phyloP scores from a whole-genome alignment of 2,113 vertebrate species.

The Lutjanus erythropterus region DNA sequence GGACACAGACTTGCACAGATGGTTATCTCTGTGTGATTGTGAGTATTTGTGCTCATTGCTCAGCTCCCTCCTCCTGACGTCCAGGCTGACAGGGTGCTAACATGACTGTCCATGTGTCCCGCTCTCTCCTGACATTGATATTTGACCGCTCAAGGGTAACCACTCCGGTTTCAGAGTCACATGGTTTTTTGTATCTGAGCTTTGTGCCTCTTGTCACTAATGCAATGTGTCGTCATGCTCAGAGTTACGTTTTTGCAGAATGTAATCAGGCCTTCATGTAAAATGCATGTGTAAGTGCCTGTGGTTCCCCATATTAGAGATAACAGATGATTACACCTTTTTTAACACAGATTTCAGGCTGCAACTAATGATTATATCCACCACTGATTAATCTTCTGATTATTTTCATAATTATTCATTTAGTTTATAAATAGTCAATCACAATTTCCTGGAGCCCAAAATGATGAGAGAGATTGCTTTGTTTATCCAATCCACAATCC shows the following conservation, averaged over 20 bases:
- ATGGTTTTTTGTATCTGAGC: neutral
- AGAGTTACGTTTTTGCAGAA: neutral
- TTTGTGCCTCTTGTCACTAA: slow-evolving; percentile 17
- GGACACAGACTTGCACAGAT: slow-evolving; percentile 51
- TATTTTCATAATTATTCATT: too few species aligned
- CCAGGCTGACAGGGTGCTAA: slow-evolving; percentile 68
- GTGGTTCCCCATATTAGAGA: neutral
- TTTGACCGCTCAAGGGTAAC: slow-evolving; percentile 26
- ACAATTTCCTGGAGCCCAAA: too few species aligned
- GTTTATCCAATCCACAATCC: too few species aligned
- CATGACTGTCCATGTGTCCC: slow-evolving; percentile 61
- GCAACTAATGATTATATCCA: too few species aligned
- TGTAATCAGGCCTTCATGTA: neutral
- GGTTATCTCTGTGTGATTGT: slow-evolving; percentile 24
- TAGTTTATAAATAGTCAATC: too few species aligned
- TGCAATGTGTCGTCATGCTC: neutral
- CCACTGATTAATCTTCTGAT: too few species aligned
- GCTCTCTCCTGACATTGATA: slow-evolving; percentile 35
- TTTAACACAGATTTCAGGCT: too few species aligned
- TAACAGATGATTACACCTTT: too few species aligned
- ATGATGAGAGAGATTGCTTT: too few species aligned
- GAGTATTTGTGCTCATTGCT: slow-evolving; percentile 17
- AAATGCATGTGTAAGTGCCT: neutral
- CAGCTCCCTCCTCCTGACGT: slow-evolving; percentile 24
- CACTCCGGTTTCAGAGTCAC: slow-evolving; percentile 24